phyloP scores from a whole-genome alignment of 1,140 invertebrate species.

The Episyrphus balteatus region DNA sequence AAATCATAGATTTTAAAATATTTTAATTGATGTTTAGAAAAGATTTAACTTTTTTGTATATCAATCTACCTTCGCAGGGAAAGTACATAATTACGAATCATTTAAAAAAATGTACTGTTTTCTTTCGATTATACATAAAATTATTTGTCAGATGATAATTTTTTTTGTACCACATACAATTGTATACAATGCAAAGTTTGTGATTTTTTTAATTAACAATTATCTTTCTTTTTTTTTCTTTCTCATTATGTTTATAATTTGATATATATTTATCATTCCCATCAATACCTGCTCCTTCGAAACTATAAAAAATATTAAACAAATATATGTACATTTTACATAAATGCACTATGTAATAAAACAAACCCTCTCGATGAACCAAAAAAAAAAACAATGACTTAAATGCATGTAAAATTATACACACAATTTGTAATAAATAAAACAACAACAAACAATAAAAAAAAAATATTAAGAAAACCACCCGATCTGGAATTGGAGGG shows the following conservation, averaged over 20 bases:
- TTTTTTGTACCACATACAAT: background rate
- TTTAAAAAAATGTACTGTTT: background rate
- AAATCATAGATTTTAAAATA: too few relatives aligned
- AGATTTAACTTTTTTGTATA: background rate
- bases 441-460: constrained; percentile 10
- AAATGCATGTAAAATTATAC: constrained; percentile 9
- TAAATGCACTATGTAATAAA: too few relatives aligned
- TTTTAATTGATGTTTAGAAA: too few relatives aligned
- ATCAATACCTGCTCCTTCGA: background rate
- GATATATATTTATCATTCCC: background rate
- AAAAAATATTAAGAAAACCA: constrained; percentile 57
- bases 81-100: background rate
- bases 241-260: background rate
- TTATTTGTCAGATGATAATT: too few relatives aligned
- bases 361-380: background rate
- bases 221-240: background rate
- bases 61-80: background rate
- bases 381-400: constrained; percentile 6
- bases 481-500: constrained; percentile 97
- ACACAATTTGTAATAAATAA: background rate
- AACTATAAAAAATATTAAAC: background rate
- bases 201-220: background rate
- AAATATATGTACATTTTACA: background rate
- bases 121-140: too few relatives aligned
- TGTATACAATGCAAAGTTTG: background rate